Percentiles rank a stretch among this genome's conserved stretches.
These are phyloP conservation scores for Ophioderma brevispina DNA, from an alignment of 35 echinoderm and acorn worm species.

Conservation along the genomic window DNA sequence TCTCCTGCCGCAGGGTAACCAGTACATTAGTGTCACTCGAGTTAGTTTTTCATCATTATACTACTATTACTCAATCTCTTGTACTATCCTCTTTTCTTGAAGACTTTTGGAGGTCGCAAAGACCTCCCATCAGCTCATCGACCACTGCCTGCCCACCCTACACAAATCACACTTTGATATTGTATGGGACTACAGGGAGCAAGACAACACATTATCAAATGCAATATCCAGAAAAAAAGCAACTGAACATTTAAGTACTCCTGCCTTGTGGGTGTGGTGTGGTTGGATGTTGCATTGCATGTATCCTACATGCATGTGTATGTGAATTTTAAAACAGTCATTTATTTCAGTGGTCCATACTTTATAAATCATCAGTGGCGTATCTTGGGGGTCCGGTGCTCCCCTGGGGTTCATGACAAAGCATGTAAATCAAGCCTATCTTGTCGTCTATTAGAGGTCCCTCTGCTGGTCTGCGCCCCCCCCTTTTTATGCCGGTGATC, in stretches of 20 bases:
- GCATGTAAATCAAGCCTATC: too few species aligned
- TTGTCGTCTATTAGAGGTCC: too few species aligned
- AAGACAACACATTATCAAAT: constrained; percentile 54
- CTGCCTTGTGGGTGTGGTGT: too few species aligned
- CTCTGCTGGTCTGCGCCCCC: too few species aligned
- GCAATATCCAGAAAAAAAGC: constrained; percentile 43
- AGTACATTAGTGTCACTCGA: too few species aligned
- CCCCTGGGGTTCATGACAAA: too few species aligned
- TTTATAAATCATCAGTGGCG: background rate
- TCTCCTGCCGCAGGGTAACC: too few species aligned
- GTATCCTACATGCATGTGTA: background rate
- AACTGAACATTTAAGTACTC: constrained; percentile 83
- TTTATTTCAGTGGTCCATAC: background rate
- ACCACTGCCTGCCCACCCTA: constrained; percentile 66
- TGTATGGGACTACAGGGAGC: constrained; percentile 51
- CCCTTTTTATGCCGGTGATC: too few species aligned
- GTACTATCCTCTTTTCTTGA: constrained; percentile 8
- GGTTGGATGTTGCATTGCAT: too few species aligned
- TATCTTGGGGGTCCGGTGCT: too few species aligned
- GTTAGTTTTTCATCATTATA: too few species aligned
- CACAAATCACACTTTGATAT: constrained; percentile 96
- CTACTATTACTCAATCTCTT: background rate
- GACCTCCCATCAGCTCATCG: constrained; percentile 45
- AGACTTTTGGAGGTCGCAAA: constrained; percentile 74
- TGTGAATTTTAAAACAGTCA: background rate